These are phyloP conservation scores for Catostomus latipinnis DNA, from an alignment of 2,797 vertebrate species.

Conservation along the genomic window DNA sequence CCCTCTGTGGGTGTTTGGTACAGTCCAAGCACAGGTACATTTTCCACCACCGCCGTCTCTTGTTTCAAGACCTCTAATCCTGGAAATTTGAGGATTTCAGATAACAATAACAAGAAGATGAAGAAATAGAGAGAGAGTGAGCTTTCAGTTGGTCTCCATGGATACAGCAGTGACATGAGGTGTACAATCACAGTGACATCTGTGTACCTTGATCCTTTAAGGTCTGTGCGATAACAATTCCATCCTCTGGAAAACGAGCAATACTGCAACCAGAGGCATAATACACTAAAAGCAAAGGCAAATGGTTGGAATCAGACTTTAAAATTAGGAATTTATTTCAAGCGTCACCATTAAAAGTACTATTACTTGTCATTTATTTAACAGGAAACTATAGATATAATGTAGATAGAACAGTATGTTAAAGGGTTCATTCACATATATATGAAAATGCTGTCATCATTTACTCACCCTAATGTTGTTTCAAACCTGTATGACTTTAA, in stretches of 20 bases:
- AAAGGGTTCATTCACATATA: no score
- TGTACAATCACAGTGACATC: background rate
- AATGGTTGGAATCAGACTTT: no score
- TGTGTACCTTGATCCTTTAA: conserved; percentile 96
- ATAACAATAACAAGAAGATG: conserved; percentile 1
- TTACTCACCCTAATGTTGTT: no score
- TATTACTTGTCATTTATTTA: no score
- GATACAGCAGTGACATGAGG: conserved; percentile 43
- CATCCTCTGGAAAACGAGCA: conserved; percentile 94
- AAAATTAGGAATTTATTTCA: no score
- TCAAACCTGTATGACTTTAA: no score
- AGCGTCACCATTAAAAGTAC: no score
- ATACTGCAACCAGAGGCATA: conserved; percentile 98
- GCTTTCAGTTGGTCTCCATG: conserved; percentile 42
- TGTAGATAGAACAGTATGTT: no score
- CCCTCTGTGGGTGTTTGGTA: conserved; percentile 92
- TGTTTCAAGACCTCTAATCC: conserved; percentile 96
- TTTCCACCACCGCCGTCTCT: conserved; percentile 90
- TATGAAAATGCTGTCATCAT: no score
- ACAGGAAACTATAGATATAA: no score
- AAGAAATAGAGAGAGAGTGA: conserved; percentile 14
- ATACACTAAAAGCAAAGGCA: conserved; percentile 83
- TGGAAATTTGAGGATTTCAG: conserved; percentile 65
- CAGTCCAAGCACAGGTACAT: conserved; percentile 91
- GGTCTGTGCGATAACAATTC: conserved; percentile 93